Percentiles rank a stretch among this genome's conserved stretches.
Conservation (phyloP, 2,888 invertebrate genomes). For the Papilio protenor region DNA sequence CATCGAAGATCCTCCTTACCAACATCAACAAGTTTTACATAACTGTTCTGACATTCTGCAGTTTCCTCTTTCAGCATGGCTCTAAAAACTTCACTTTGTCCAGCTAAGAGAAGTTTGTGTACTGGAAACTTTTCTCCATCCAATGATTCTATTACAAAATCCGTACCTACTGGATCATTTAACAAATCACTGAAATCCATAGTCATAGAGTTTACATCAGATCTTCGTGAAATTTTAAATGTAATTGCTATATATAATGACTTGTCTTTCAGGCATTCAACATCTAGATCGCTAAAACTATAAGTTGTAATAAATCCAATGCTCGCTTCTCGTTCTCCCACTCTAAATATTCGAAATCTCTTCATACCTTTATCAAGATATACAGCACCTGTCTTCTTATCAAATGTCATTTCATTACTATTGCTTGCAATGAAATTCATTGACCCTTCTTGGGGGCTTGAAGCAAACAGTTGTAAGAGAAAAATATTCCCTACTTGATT, state of each 20-base stretch:
- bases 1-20: slow-evolving; percentile 65
- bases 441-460: slow-evolving; percentile 60
- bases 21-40: slow-evolving; percentile 70
- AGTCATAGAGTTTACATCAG: slow-evolving; percentile 42
- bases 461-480: slow-evolving; percentile 71
- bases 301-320: slow-evolving; percentile 68
- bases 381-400: slow-evolving; percentile 60
- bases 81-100: slow-evolving; percentile 76
- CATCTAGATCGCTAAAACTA: slow-evolving; percentile 65
- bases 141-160: slow-evolving; percentile 73
- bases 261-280: slow-evolving; percentile 65
- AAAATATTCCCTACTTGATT: slow-evolving; percentile 65
- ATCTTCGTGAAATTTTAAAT: slow-evolving; percentile 46
- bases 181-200: slow-evolving; percentile 65
- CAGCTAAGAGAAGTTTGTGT: slow-evolving; percentile 67
- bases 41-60: slow-evolving; percentile 71
- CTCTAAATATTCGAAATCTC: slow-evolving; percentile 57
- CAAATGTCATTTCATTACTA: slow-evolving; percentile 57
- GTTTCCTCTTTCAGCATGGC: slow-evolving; percentile 79
- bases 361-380: slow-evolving; percentile 59
- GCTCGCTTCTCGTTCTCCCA: slow-evolving; percentile 46
- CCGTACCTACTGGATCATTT: slow-evolving; percentile 67
- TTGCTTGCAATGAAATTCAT: slow-evolving; percentile 62
- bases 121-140: slow-evolving; percentile 71
- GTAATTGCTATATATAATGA: slow-evolving; percentile 65